Evolutionary conservation across 2,888 invertebrate genomes (phyloP).

Genomic region (Mythimna loreyi): DNA sequence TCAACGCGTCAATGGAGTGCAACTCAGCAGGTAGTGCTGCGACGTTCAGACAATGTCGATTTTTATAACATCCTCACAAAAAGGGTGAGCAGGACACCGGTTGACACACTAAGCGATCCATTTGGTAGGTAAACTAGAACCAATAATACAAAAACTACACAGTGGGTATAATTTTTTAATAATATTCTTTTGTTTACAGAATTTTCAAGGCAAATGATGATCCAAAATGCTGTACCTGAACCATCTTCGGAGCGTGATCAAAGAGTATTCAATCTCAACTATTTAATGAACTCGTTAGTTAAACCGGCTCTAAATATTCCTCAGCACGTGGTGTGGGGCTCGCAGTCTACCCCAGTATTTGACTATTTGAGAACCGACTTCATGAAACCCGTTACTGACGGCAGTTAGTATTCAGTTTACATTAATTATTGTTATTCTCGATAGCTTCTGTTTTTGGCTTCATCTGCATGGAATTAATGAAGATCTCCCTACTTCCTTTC

Average conservation of each 20-base stretch:
- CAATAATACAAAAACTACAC: neutral
- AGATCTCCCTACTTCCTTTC: no score
- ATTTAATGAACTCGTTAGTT: conserved; percentile 94
- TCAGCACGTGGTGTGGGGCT: conserved; percentile 92
- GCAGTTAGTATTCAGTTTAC: conserved; percentile 74
- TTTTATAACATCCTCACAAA: conserved; percentile 95
- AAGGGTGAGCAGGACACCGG: conserved; percentile 65
- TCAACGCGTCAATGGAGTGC: conserved; percentile 92
- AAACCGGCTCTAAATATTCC: conserved; percentile 92
- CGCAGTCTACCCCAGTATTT: conserved; percentile 92
- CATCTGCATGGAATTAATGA: no score
- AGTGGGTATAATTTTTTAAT: neutral
- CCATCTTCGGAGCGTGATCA: conserved; percentile 57
- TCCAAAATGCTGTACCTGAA: conserved; percentile 73
- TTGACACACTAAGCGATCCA: conserved; percentile 67
- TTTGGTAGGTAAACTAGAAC: conserved; percentile 66
- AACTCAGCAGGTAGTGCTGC: conserved; percentile 92
- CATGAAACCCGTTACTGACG: conserved; percentile 94
- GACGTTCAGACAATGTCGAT: conserved; percentile 92
- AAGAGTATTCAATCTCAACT: conserved; percentile 76
- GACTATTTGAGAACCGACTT: conserved; percentile 92
- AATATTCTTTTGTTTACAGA: conserved; percentile 70
- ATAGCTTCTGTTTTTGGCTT: no score
- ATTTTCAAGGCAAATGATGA: conserved; percentile 77
- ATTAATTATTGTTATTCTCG: no score